Evolutionary conservation across 2,888 invertebrate genomes (phyloP), one percentile per base, ranked within the genome.

Genomic region (Cyrtodaria siliqua): DNA sequence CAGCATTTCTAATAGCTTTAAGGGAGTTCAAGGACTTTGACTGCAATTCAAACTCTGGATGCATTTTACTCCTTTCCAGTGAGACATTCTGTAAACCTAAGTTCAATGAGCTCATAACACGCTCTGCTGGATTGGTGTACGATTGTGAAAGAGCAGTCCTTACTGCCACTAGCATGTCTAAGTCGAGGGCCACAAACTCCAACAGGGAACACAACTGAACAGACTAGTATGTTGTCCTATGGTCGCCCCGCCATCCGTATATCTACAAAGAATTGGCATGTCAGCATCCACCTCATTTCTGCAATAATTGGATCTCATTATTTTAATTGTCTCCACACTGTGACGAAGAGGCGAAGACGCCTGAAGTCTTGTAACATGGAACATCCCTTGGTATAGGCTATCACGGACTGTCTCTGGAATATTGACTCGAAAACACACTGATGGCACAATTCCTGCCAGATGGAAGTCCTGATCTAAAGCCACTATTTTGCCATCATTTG

Each of bases 281-380:
- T 33, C 6, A 8, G 12, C 4, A 33, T 33, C 33, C 4, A 33
- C 33, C 4, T 33, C 33, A n/a, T 9, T 33, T 33, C 12, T 33
- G 4, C 6, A 33, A 12, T 33, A 33, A 12, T 38, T 2, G 4
- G 3, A 12, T n/a, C 72, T 20, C 6, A 77, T 18, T 12, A 82
- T 77, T 24, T 40, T 26, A 1, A 55, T 27, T n/a, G 56, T 61
- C 61, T 84, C 84, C 20, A 67, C 61, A 3, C 44, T 23, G 66
- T 83, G 83, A 0, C 82, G 26, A n/a, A 47, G 2, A 18, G 79
- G 57, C 14, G 26, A 27, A 9, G 74, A 79, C 12, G 71, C 56
- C 27, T 76, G 24, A 18, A 83, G 76, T 4, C 72, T 59, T 16
- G 81, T 83, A 2, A 83, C 75, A 60, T 74, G 62, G 1, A 82